These are phyloP conservation scores for Tinea trinotella DNA, from an alignment of 2,888 invertebrate genomes.

Conservation along the genomic window DNA sequence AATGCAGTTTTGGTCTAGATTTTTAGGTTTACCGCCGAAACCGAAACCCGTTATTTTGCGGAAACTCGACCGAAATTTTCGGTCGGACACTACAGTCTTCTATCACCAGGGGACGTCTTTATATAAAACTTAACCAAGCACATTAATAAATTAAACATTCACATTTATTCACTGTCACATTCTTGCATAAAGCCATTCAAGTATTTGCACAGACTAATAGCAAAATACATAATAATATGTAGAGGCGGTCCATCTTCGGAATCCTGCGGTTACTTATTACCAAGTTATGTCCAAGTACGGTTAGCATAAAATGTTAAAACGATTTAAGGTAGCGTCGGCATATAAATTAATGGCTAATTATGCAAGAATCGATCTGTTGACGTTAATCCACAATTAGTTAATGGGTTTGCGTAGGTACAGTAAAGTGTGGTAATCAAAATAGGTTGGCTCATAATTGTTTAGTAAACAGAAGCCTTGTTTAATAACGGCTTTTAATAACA, in stretches of 20 bases:
- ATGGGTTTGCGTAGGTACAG: background rate
- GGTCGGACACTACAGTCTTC: background rate
- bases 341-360: slow-evolving; percentile 11
- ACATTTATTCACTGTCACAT: background rate
- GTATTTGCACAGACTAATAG: slow-evolving; percentile 18
- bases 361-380: background rate
- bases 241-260: slow-evolving; percentile 10
- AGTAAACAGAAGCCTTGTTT: no score
- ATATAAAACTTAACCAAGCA: background rate
- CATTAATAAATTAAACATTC: background rate
- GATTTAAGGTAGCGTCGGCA: slow-evolving; percentile 5
- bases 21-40: background rate
- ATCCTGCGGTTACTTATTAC: slow-evolving; percentile 6
- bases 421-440: background rate
- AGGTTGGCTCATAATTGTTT: background rate
- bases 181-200: background rate
- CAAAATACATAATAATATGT: background rate
- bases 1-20: background rate
- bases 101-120: background rate
- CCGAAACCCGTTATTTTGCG: background rate
- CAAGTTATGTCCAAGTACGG: slow-evolving; percentile 8
- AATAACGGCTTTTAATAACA: no score
- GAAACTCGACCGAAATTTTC: background rate
- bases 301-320: slow-evolving; percentile 5
- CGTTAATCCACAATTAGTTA: slow-evolving; percentile 1